Evolutionary conservation across 2,797 vertebrate genomes (phyloP).

Genomic region (Choloepus didactylus): DNA sequence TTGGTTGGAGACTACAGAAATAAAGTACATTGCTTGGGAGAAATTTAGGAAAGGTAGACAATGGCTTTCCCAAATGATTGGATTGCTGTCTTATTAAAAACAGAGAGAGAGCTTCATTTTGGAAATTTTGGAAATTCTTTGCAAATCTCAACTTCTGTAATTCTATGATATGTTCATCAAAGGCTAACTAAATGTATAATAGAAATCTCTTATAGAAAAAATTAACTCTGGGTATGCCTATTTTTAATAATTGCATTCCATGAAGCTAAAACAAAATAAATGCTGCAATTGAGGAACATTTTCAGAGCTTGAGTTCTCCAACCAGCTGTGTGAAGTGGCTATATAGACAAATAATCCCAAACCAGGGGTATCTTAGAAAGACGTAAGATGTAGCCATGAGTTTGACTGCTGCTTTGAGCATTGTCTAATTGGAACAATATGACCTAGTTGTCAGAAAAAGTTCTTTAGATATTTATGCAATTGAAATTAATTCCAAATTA

Average conservation of each 20-base stretch:
- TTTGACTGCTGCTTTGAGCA: constrained; percentile 60
- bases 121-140: constrained; percentile 48
- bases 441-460: constrained; percentile 24
- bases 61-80: constrained; percentile 14
- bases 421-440: constrained; percentile 75
- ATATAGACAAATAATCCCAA: constrained; percentile 75
- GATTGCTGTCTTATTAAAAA: constrained; percentile 9
- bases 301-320: constrained; percentile 71
- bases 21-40: not conserved
- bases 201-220: not conserved
- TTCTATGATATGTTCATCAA: constrained; percentile 18
- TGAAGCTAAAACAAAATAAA: constrained; percentile 73
- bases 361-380: constrained; percentile 68
- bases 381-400: constrained; percentile 53
- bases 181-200: not conserved
- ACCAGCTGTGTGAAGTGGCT: constrained; percentile 66
- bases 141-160: constrained; percentile 12
- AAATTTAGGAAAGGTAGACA: not conserved
- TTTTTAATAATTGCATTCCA: constrained; percentile 74
- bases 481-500: constrained; percentile 70
- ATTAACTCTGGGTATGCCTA: constrained; percentile 64
- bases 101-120: not conserved
- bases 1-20: not conserved
- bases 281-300: constrained; percentile 47
- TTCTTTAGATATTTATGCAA: constrained; percentile 56